phyloP scores from a whole-genome alignment of 2,113 vertebrate genomes.

The Cromileptes altivelis region DNA sequence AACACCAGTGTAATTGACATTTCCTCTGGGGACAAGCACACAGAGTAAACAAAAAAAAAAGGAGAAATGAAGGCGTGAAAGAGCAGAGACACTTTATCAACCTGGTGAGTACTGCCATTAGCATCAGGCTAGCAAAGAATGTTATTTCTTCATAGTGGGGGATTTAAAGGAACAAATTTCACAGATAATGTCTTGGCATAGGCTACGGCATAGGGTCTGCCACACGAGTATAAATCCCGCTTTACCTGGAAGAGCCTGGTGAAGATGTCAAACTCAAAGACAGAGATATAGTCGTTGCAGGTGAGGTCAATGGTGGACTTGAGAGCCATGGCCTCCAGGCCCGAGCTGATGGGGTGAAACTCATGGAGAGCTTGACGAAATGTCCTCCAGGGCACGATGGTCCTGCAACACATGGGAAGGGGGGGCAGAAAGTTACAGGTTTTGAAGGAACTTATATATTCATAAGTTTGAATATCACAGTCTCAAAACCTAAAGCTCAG shows the following conservation, averaged over 20 bases:
- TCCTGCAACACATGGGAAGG: constrained; percentile 80
- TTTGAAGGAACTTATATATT: neutral
- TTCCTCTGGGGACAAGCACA: too few species aligned
- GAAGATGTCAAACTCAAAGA: constrained; percentile 99
- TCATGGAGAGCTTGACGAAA: constrained; percentile 97
- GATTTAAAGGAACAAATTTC: too few species aligned
- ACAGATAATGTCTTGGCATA: too few species aligned
- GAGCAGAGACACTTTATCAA: too few species aligned
- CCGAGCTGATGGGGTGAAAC: constrained; percentile 97
- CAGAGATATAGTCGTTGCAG: constrained; percentile 99
- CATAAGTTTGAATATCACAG: neutral
- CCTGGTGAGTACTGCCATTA: too few species aligned
- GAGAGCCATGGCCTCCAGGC: constrained; percentile 97
- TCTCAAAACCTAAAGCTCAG: constrained; percentile 1
- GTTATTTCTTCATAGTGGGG: too few species aligned
- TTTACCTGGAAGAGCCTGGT: constrained; percentile 98
- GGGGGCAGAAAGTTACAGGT: neutral
- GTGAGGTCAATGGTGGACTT: constrained; percentile 99
- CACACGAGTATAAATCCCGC: constrained; percentile 13
- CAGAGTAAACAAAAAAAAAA: too few species aligned
- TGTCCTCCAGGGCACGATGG: constrained; percentile 97
- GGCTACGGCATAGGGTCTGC: too few species aligned
- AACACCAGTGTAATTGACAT: too few species aligned
- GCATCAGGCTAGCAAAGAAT: too few species aligned
- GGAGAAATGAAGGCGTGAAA: too few species aligned